A percentile compares a stretch with the other conserved stretches of the same genome.
phyloP scores from a whole-genome alignment of 2,797 vertebrate species.

The Galaxias olidus region DNA sequence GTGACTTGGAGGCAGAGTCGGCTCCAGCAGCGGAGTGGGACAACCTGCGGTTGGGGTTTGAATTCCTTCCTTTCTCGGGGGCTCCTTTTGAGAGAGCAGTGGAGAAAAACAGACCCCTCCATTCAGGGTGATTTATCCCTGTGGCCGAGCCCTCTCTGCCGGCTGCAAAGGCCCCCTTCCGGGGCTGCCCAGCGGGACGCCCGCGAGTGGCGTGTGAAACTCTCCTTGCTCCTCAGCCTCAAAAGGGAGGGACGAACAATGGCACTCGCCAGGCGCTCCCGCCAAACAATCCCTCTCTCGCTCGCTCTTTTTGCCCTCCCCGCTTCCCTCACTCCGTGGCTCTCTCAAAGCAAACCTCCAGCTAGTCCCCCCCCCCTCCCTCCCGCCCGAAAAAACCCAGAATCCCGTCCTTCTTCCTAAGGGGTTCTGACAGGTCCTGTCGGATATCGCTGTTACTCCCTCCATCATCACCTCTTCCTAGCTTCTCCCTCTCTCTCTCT shows the following conservation, averaged over 20 bases:
- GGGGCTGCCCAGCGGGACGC: constrained; percentile 88
- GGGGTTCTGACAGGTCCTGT: no score
- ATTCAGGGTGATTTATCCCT: constrained; percentile 84
- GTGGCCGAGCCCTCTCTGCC: constrained; percentile 85
- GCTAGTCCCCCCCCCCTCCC: not conserved
- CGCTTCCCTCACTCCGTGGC: not conserved
- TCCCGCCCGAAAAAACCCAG: not conserved
- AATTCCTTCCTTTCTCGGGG: constrained; percentile 64
- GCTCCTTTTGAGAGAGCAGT: constrained; percentile 63
- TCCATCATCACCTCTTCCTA: no score
- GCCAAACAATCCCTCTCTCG: constrained; percentile 73
- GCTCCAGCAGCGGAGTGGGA: constrained; percentile 63
- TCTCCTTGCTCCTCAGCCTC: constrained; percentile 82
- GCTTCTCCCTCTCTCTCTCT: not conserved
- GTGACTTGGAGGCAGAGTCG: constrained; percentile 63
- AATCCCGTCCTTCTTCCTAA: not conserved
- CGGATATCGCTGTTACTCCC: no score
- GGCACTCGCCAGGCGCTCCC: constrained; percentile 83
- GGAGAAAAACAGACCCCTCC: constrained; percentile 73
- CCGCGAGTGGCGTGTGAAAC: constrained; percentile 91
- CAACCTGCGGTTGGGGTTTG: constrained; percentile 73
- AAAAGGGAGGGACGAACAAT: constrained; percentile 89
- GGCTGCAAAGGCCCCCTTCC: constrained; percentile 84
- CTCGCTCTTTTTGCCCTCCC: not conserved
- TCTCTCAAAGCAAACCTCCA: not conserved